A percentile compares a stretch with the other conserved stretches of the same genome.
These are phyloP conservation scores for Nettapus auritus DNA, from an alignment of 2,113 vertebrate species.

Conservation along the genomic window DNA sequence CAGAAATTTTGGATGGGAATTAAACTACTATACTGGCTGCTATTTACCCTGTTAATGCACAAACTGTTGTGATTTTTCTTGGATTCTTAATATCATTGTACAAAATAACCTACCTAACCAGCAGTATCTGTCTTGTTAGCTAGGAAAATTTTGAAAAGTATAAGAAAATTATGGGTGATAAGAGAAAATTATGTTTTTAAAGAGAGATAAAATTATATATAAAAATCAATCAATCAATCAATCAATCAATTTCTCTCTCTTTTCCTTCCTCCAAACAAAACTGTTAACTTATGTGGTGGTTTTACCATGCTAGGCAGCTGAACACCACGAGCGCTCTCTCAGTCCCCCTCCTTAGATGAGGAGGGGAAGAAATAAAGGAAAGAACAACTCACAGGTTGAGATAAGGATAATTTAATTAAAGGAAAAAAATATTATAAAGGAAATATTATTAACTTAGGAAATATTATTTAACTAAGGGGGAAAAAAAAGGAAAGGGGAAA, in stretches of 20 bases:
- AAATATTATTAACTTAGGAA: too few species aligned
- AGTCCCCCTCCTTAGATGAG: too few species aligned
- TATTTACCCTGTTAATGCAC: not conserved
- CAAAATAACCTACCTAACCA: not conserved
- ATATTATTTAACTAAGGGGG: too few species aligned
- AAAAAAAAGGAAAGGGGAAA: too few species aligned
- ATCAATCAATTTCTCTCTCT: not conserved
- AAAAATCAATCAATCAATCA: too few species aligned
- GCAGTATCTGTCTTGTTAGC: not conserved
- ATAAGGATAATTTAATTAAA: too few species aligned
- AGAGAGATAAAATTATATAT: not conserved
- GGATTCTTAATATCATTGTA: not conserved
- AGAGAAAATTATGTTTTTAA: not conserved
- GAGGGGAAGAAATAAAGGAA: too few species aligned
- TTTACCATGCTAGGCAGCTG: too few species aligned
- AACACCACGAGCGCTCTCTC: too few species aligned
- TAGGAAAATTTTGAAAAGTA: not conserved
- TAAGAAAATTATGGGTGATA: not conserved
- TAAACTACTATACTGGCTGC: not conserved
- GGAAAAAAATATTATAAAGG: too few species aligned
- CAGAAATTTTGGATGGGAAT: not conserved
- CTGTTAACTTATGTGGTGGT: not conserved
- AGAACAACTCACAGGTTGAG: too few species aligned
- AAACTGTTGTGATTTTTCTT: not conserved
- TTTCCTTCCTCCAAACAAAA: not conserved